Evolutionary conservation across 2,797 vertebrate genomes (phyloP).

Genomic region (Coreius guichenoti): DNA sequence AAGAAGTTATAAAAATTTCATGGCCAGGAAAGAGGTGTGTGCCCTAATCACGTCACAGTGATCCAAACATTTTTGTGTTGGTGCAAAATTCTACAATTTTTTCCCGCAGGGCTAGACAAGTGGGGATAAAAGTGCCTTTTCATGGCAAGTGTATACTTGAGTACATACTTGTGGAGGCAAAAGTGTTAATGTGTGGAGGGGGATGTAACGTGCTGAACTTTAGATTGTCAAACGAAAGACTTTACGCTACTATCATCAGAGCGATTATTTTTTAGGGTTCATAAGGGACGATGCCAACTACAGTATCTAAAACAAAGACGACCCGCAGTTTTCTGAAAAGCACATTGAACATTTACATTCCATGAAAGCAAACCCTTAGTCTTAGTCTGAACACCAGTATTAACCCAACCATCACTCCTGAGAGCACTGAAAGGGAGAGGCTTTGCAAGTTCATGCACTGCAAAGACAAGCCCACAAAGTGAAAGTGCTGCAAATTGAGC

Average conservation of each 20-base stretch:
- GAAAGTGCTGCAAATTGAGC: constrained; percentile 52
- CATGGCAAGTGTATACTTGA: constrained; percentile 64
- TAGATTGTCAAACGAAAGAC: constrained; percentile 5
- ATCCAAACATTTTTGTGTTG: constrained; percentile 63
- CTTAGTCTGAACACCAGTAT: not conserved
- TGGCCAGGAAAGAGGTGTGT: constrained; percentile 52
- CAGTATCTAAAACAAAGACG: not conserved
- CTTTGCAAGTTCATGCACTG: constrained; percentile 50
- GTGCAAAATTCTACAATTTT: constrained; percentile 49
- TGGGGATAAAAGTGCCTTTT: constrained; percentile 48
- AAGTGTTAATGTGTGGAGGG: constrained; percentile 50
- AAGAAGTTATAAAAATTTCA: constrained; percentile 63
- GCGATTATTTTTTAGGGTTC: not conserved
- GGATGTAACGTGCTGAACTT: constrained; percentile 15
- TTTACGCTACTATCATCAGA: not conserved
- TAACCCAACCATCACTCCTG: not conserved
- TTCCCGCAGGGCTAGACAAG: constrained; percentile 42
- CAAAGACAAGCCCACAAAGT: constrained; percentile 48
- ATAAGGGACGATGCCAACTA: not conserved
- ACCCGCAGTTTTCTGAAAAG: not conserved
- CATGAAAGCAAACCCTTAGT: not conserved
- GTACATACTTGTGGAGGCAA: constrained; percentile 61
- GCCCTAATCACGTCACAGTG: constrained; percentile 48
- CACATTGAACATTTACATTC: constrained; percentile 30
- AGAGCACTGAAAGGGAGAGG: constrained; percentile 12